These are phyloP conservation scores for Falco naumanni DNA, from an alignment of 2,797 vertebrate species.

Conservation along the genomic window DNA sequence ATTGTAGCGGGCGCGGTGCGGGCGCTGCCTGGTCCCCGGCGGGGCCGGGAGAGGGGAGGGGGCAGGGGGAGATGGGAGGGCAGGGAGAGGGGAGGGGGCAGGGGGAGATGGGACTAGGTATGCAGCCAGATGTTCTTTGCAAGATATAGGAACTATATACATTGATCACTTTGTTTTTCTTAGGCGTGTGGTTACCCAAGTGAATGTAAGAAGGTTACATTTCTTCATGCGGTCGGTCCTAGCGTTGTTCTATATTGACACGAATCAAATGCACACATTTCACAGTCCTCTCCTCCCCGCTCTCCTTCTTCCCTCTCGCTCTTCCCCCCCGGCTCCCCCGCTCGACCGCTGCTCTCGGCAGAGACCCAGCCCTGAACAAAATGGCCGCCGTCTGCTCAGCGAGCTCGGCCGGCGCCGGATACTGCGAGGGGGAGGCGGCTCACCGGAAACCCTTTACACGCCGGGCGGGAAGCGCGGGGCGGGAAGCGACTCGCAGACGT, in stretches of 20 bases:
- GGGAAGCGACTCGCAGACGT: rapidly evolving
- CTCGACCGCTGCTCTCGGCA: slow-evolving; percentile 38
- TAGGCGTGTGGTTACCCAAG: too few relatives aligned
- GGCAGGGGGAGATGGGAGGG: neutral
- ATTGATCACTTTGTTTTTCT: too few relatives aligned
- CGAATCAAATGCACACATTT: too few relatives aligned
- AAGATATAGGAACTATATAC: too few relatives aligned
- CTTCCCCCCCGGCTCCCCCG: too few relatives aligned
- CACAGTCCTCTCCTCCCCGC: too few relatives aligned
- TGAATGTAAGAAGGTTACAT: too few relatives aligned
- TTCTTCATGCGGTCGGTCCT: too few relatives aligned
- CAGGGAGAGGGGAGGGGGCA: too few relatives aligned
- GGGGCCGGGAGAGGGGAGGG: neutral
- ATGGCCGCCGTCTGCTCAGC: slow-evolving; percentile 73
- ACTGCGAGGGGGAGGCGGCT: neutral
- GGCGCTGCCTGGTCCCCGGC: neutral
- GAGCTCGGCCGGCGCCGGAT: slow-evolving; percentile 67
- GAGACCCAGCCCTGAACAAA: slow-evolving; percentile 72
- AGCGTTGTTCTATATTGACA: too few relatives aligned
- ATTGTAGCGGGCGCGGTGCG: neutral
- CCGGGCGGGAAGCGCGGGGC: neutral
- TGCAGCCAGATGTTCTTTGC: too few relatives aligned
- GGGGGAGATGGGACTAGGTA: neutral
- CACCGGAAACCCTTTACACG: slow-evolving; percentile 62
- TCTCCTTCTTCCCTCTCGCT: too few relatives aligned